Percentiles rank a stretch among this genome's conserved stretches.
Conservation (phyloP, 2,113 vertebrate genomes). For the Corvus cornix region DNA sequence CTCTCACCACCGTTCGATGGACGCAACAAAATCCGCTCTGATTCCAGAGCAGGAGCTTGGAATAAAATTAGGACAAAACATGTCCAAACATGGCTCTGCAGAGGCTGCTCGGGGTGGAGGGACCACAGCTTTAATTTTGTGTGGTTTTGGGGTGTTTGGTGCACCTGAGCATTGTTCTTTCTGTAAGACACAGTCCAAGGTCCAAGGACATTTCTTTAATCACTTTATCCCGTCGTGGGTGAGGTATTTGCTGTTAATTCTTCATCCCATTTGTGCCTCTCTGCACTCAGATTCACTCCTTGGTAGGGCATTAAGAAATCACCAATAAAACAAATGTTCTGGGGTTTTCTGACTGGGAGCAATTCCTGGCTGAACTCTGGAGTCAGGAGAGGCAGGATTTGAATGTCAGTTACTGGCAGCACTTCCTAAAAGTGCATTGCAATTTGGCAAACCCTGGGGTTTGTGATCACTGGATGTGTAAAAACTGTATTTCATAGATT, state of each 20-base stretch:
- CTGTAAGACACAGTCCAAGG: not conserved
- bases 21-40: not conserved
- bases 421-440: not conserved
- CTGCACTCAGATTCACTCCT: not conserved
- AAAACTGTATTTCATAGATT: not conserved
- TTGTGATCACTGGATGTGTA: not conserved
- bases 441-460: not conserved
- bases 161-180: not conserved
- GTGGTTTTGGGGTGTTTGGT: not conserved
- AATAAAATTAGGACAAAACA: not conserved
- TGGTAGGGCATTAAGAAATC: not conserved
- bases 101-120: not conserved
- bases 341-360: not conserved
- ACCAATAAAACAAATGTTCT: not conserved
- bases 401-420: not conserved
- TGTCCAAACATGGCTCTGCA: not conserved
- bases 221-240: not conserved
- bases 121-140: not conserved
- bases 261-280: not conserved
- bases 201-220: not conserved
- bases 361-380: not conserved
- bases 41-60: not conserved
- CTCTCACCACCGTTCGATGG: not conserved
- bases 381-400: not conserved
- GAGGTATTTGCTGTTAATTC: not conserved